Evolutionary conservation across 2,888 invertebrate species (phyloP), one percentile per base, ranked within the genome.

Genomic region (Drosophila limbata): DNA sequence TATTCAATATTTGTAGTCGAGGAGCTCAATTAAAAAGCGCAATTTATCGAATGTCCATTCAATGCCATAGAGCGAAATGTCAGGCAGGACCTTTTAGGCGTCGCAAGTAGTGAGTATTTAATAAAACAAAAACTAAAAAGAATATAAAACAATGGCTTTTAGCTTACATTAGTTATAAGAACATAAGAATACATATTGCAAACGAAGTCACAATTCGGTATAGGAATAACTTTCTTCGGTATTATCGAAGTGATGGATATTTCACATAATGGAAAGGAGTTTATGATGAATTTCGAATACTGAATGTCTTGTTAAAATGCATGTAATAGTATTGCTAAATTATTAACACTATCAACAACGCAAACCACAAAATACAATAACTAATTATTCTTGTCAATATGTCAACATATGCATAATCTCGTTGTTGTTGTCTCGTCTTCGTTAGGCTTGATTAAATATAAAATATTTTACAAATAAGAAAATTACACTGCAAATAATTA

Each of bases 81-180:
- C 88, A 90, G 90, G 90, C 90, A 90, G 91, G 90, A 89, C 90
- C 90, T 90, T 89, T 60, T 82, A 84, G 89, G 81, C 79, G 71
- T 80, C 81, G 73, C 78, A 78, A 60, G 68, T 86, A 84, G 81
- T 75, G 65, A 80, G 75, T 80, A 73, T 79, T 69, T 57, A 73
- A 74, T 64, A 71, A 61, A 61, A 40, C 25, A 25, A 25, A 33
- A 57, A 21, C 17, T 50, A 55, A 50, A 59, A 56, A 50, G 51
- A 62, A 50, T 31, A 19, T 10, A 13, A 47, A 60, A 60, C 53
- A 77, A 78, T 81, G 79, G 87, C 83, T 84, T 78, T 66, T 81
- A 83, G 81, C 72, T 77, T 73, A 76, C 69, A 70, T 50, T 73
- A 55, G 77, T 53, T 33, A 10, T 75, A 75, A 67, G 73, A 61